Evolutionary conservation across 2,113 vertebrate species (phyloP).

Genomic region (Vicugna pacos): DNA sequence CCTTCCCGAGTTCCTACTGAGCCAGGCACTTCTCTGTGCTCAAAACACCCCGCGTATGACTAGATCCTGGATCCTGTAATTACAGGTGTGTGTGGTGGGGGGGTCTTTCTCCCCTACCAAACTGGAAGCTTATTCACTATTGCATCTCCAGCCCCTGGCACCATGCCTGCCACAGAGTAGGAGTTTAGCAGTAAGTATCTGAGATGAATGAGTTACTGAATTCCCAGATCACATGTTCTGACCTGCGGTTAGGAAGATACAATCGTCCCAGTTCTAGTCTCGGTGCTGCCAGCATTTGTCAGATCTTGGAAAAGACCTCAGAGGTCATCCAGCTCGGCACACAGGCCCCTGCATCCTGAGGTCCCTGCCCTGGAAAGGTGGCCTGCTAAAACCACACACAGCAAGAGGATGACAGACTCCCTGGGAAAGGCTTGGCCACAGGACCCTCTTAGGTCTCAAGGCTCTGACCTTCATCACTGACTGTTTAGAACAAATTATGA

Average conservation of each 20-base stretch:
- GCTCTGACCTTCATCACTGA: neutral
- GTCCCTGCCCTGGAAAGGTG: neutral
- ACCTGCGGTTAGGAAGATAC: neutral
- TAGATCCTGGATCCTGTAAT: neutral
- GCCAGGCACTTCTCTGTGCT: neutral
- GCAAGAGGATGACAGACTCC: neutral
- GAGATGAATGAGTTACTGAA: neutral
- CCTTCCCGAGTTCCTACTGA: neutral
- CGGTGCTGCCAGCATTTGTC: neutral
- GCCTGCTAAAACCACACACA: neutral
- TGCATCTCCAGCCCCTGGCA: neutral
- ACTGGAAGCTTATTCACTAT: neutral
- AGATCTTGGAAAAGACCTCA: neutral
- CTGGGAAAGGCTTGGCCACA: neutral
- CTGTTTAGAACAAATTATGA: neutral
- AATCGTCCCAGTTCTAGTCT: neutral
- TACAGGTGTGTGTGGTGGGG: neutral
- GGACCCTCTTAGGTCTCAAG: neutral
- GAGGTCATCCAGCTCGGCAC: neutral
- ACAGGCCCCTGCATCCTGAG: neutral
- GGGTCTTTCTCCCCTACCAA: neutral
- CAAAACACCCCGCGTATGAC: neutral
- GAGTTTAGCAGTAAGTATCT: neutral
- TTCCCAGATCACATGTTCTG: neutral
- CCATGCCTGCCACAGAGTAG: neutral